Conservation (phyloP, 2,113 vertebrate species). For the Austrofundulus limnaeus region DNA sequence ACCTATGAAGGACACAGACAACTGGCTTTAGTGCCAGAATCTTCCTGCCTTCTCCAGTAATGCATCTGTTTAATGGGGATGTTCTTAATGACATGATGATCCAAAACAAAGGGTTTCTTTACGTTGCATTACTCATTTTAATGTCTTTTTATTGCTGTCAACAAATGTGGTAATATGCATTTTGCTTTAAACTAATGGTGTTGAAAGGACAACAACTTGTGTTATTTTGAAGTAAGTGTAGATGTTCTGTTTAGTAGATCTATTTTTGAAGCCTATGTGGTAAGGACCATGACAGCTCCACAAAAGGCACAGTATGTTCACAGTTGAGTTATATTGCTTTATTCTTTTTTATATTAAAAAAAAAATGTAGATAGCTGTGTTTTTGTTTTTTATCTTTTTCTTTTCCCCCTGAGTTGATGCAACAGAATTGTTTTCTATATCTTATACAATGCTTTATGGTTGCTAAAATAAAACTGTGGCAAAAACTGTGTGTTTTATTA, state of each 20-base stretch:
- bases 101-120: slow-evolving; percentile 19
- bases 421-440: slow-evolving; percentile 76
- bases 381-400: slow-evolving; percentile 30
- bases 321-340: slow-evolving; percentile 40
- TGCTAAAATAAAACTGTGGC: slow-evolving; percentile 66
- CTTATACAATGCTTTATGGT: slow-evolving; percentile 72
- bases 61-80: background rate
- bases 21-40: background rate
- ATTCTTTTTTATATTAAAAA: slow-evolving; percentile 50
- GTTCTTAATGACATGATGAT: slow-evolving; percentile 8
- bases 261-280: slow-evolving; percentile 39
- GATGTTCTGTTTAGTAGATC: slow-evolving; percentile 40
- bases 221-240: slow-evolving; percentile 49
- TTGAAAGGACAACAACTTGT: slow-evolving; percentile 49
- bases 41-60: background rate
- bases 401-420: slow-evolving; percentile 36
- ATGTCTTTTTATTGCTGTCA: slow-evolving; percentile 59
- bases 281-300: slow-evolving; percentile 53
- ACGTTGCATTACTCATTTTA: slow-evolving; percentile 52
- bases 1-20: background rate
- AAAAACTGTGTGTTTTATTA: slow-evolving; percentile 17
- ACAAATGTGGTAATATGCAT: slow-evolving; percentile 71
- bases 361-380: slow-evolving; percentile 61
- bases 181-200: slow-evolving; percentile 63
- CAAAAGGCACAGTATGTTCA: slow-evolving; percentile 35